Conservation (phyloP, 2,797 vertebrate species). For the Yasuhikotakia modesta region DNA sequence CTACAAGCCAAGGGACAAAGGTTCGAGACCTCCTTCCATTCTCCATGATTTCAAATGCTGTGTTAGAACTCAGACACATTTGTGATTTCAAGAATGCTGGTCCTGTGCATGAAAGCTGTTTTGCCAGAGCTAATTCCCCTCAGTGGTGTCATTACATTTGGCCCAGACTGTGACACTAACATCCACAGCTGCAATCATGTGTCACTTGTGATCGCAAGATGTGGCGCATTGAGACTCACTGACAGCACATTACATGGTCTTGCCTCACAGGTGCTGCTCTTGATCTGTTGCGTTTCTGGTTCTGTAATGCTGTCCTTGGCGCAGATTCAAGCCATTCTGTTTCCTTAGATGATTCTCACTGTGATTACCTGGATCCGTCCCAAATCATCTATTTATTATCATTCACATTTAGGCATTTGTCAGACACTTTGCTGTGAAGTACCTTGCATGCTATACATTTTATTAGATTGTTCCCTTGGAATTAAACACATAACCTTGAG, state of each 20-base stretch:
- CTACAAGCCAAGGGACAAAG: conserved; percentile 28
- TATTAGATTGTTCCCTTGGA: neutral
- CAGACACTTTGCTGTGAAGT: neutral
- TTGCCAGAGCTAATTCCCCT: conserved; percentile 52
- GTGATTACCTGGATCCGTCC: conserved; percentile 63
- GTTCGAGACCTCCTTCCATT: conserved; percentile 44
- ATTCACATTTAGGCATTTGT: neutral
- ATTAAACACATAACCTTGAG: neutral
- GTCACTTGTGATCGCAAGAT: conserved; percentile 20
- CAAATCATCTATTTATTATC: conserved; percentile 66
- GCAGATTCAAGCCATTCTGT: conserved; percentile 45
- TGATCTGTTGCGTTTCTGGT: conserved; percentile 24
- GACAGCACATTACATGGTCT: conserved; percentile 22
- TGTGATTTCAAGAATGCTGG: conserved; percentile 50
- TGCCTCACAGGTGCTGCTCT: conserved; percentile 45
- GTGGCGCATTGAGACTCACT: conserved; percentile 16
- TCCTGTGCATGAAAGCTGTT: conserved; percentile 27
- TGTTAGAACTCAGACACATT: conserved; percentile 62
- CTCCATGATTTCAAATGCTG: conserved; percentile 57
- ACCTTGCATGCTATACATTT: neutral
- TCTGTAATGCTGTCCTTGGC: conserved; percentile 20
- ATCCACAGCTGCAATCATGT: conserved; percentile 23
- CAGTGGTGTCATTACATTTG: conserved; percentile 47
- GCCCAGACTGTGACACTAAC: neutral
- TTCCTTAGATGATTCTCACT: conserved; percentile 35